Evolutionary conservation across 1,140 invertebrate species (phyloP), one percentile per base, ranked within the genome.

Genomic region (Ericerus pela): DNA sequence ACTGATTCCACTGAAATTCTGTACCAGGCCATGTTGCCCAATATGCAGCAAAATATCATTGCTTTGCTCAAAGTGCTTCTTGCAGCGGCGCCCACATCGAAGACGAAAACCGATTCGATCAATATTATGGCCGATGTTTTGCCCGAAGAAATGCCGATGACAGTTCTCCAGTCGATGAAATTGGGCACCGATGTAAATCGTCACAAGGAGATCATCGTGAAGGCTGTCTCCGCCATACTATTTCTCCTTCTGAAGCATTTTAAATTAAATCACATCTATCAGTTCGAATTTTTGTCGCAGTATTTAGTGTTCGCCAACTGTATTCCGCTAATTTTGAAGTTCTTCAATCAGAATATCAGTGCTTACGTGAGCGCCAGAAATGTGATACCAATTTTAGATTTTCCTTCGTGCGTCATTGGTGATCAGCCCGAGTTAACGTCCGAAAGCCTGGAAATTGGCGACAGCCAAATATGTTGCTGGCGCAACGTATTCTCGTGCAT

Each of bases 261-360:
- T 62, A 98, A 99, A 75, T 74, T 98, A n/a, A 99, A 97, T 74
- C 96, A 99, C 70, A 78, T 98, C 12, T 99, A 98, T 71, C 91
- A 98, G 72, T 99, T 98, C 76, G 96, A 99, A 72, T 98, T 96
- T 67, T 94, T 98, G 81, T 93, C 91, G 2, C 95, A 99, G 70
- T 95, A 99, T 73, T 75, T 99, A 53, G 94, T 99, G 12, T 97
- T 99, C 77, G 95, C 96, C 55, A 99, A 99, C 70, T 99, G 96
- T 68, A 96, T 99, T 68, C 96, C 96, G 5, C 72, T 99, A 20
- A 88, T 99, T 22, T 74, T 99, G 12, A 99, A 99, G 68, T 99
- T 99, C 75, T 92, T 99, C 66, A 99, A 99, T 74, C 96, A 99
- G 70, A 96, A 97, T 66, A 96, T 99, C 58, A 79, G 90, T 63